phyloP scores from a whole-genome alignment of 2,888 invertebrate genomes.

The Dryomyza anilis region DNA sequence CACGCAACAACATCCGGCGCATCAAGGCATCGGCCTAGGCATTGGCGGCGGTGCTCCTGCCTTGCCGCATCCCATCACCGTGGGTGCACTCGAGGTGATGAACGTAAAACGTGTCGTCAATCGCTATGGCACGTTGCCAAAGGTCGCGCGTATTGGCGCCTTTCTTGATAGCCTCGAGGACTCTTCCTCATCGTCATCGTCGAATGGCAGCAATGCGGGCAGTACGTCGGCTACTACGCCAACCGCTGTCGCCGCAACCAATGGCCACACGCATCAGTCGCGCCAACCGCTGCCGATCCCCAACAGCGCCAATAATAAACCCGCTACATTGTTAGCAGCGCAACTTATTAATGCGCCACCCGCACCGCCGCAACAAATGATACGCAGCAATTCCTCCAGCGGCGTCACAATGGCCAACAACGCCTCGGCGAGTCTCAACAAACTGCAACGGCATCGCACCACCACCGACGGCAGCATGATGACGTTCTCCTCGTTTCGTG shows the following conservation, averaged over 20 bases:
- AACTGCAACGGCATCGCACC: constrained; percentile 65
- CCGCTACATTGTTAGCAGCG: constrained; percentile 18
- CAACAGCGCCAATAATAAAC: background rate
- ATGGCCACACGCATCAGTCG: constrained; percentile 34
- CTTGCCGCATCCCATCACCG: constrained; percentile 68
- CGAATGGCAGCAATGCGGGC: constrained; percentile 20
- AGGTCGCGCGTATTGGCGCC: constrained; percentile 94
- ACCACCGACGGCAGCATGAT: constrained; percentile 63
- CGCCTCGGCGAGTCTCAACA: constrained; percentile 66
- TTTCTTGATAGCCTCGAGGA: constrained; percentile 92
- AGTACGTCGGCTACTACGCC: constrained; percentile 36
- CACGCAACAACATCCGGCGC: constrained; percentile 53
- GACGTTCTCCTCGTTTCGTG: constrained; percentile 64
- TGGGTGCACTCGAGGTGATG: constrained; percentile 92
- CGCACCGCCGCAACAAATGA: constrained; percentile 72
- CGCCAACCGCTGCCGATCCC: constrained; percentile 8
- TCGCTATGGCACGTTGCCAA: constrained; percentile 95
- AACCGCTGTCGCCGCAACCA: constrained; percentile 28
- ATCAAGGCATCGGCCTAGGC: constrained; percentile 32
- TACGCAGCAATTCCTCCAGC: constrained; percentile 85
- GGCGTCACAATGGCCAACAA: constrained; percentile 74
- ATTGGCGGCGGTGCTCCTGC: constrained; percentile 27
- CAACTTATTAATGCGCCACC: constrained; percentile 38
- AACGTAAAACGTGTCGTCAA: constrained; percentile 94
- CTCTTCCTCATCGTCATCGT: no score